Percentiles rank a stretch among this genome's conserved stretches.
phyloP scores from a whole-genome alignment of 2,797 vertebrate genomes.

The Anolis apletophallus region DNA sequence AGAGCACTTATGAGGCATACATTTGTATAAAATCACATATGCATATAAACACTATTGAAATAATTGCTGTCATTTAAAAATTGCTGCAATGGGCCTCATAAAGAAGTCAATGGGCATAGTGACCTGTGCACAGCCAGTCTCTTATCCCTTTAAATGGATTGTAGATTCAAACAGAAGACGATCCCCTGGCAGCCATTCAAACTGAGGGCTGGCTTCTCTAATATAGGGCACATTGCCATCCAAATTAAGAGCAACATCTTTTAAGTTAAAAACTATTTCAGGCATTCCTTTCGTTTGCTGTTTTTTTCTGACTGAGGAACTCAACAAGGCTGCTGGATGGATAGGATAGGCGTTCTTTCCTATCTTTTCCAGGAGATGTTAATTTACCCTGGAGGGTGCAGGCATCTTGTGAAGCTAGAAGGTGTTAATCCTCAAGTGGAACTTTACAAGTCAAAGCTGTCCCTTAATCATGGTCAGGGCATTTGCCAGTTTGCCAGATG shows the following conservation, averaged over 20 bases:
- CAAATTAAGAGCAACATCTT: neutral
- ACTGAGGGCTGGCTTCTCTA: neutral
- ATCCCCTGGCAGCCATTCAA: neutral
- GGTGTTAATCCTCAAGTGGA: constrained; percentile 19
- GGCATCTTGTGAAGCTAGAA: neutral
- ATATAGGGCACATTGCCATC: neutral
- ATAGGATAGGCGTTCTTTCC: neutral
- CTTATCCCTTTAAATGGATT: too few relatives aligned
- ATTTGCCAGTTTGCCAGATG: constrained; percentile 36
- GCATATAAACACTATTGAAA: neutral
- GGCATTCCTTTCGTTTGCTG: neutral
- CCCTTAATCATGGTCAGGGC: fast-evolving
- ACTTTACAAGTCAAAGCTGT: neutral
- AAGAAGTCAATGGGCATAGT: neutral
- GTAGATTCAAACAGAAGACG: neutral
- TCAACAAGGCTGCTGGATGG: neutral
- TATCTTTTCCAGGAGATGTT: constrained; percentile 37
- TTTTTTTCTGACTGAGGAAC: neutral
- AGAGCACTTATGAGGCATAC: neutral
- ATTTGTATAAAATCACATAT: neutral
- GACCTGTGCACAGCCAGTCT: too few relatives aligned
- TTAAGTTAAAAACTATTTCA: neutral
- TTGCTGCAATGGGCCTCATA: neutral
- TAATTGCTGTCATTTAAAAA: neutral
- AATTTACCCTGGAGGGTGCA: fast-evolving